Conservation (phyloP, 2,888 invertebrate species). For the Rotaria sp. region DNA sequence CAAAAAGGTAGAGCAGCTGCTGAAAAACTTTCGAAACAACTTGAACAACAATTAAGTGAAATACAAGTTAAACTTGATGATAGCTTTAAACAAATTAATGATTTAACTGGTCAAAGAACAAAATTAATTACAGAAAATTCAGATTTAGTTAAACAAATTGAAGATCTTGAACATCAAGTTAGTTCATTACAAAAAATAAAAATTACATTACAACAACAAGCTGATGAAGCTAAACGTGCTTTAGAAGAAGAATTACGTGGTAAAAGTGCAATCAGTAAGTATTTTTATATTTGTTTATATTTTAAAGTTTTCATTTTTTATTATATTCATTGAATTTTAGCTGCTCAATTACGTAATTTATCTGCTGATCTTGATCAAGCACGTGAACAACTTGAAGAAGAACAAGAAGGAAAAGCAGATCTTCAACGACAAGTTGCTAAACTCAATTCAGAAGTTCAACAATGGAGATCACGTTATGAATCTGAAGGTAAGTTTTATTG, state of each 20-base stretch:
- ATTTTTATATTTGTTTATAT: not conserved
- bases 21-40: slow-evolving; percentile 95
- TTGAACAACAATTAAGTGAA: slow-evolving; percentile 89
- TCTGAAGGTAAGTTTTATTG: slow-evolving; percentile 60
- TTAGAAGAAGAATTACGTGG: slow-evolving; percentile 81
- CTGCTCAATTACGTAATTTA: slow-evolving; percentile 86
- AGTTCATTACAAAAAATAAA: slow-evolving; percentile 74
- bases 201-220: slow-evolving; percentile 84
- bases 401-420: slow-evolving; percentile 96
- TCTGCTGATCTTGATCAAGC: slow-evolving; percentile 97
- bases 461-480: slow-evolving; percentile 98
- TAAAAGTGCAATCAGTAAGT: slow-evolving; percentile 44
- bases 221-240: slow-evolving; percentile 93
- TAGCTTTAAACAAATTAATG: slow-evolving; percentile 87
- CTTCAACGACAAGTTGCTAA: slow-evolving; percentile 97
- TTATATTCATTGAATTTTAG: slow-evolving; percentile 42
- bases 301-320: too few relatives aligned
- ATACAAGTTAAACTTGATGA: slow-evolving; percentile 91
- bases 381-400: slow-evolving; percentile 97
- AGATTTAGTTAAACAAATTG: slow-evolving; percentile 87
- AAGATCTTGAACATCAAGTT: slow-evolving; percentile 94
- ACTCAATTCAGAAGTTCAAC: slow-evolving; percentile 89
- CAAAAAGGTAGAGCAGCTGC: slow-evolving; percentile 93
- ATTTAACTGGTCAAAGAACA: slow-evolving; percentile 75
- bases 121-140: slow-evolving; percentile 92